Conservation (phyloP, 2,113 vertebrate species). For the Boleophthalmus pectinirostris region DNA sequence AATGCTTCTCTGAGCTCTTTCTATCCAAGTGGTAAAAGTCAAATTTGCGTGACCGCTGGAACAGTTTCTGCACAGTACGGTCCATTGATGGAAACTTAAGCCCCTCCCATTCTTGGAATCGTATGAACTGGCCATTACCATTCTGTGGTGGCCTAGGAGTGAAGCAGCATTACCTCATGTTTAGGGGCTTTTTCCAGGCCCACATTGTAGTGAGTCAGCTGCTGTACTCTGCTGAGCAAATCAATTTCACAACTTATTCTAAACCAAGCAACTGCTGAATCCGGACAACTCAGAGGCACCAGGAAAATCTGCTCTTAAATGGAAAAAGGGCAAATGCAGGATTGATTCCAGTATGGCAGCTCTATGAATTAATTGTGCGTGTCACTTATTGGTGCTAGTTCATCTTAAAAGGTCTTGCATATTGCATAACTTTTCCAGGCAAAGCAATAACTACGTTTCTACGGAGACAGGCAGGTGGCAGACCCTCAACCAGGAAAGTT, state of each 20-base stretch:
- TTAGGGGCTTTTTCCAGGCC: slow-evolving; percentile 8
- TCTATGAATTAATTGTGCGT: no score
- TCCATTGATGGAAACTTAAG: slow-evolving; percentile 8
- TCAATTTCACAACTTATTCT: slow-evolving; percentile 6
- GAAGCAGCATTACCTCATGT: slow-evolving; percentile 31
- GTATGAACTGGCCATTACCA: background rate
- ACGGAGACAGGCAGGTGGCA: no score
- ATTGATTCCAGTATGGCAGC: no score
- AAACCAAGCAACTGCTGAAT: background rate
- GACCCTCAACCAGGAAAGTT: no score
- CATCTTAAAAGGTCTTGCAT: no score
- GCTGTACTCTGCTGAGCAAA: background rate
- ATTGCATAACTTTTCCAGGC: no score
- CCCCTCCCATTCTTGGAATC: slow-evolving; percentile 31
- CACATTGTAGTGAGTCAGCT: background rate
- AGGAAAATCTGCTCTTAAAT: background rate
- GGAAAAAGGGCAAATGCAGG: background rate
- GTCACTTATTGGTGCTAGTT: no score
- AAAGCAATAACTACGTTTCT: no score
- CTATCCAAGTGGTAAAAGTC: background rate
- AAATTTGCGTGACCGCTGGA: background rate
- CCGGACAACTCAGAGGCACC: background rate
- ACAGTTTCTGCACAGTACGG: slow-evolving; percentile 4
- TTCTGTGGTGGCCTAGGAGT: slow-evolving; percentile 24
- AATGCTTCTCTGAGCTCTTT: background rate